Evolutionary conservation across 2,113 vertebrate genomes (phyloP), one percentile per base, ranked within the genome.

Genomic region (Myotis yumanensis): DNA sequence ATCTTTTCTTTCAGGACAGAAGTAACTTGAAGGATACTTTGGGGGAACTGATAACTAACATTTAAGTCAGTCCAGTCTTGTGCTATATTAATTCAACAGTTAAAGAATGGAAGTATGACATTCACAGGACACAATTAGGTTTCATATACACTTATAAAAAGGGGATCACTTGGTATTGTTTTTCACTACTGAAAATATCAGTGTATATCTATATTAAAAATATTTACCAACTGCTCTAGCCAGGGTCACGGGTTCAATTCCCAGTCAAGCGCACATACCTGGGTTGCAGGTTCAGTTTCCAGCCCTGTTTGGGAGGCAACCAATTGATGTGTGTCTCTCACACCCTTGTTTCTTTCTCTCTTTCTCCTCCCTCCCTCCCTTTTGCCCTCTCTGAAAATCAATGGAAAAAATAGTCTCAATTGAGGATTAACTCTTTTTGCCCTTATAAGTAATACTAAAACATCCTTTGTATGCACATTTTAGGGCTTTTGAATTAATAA

Each of bases 161-260:
- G 68, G 54, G n/a, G 75, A 66, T 83, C 12, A 28, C 48, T 72
- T 66, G 46, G 30, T 77, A 5, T 57, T 91, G 20, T 71, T 96
- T 96, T 97, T 93, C 43, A 81, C 32, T 88, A 16, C 20, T 40
- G 25, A 86, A 81, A 51, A 40, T 77, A 82, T 69, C 18, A 69
- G 6, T 51, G 23, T 88, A 57, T 73, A 73, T 79, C 88, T 79
- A 92, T n/a, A 20, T 76, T 89, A 73, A 87, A 92, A 80, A 77
- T 91, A 77, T 46, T 20, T 81, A 85, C 8, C 52, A 18, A 69
- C 37, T 59, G 23, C 25, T 12, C 59, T 62, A 11, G 23, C 23
- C 37, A 37, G 25, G 59, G 59, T 62, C 25, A 62, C 11, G 59
- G 59, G 59, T 46, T 46, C 46, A 11, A 46, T 46, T 46, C 46